Base-by-base conservation (phyloP, 2,888 invertebrate genomes). In the Aplocera efformata region DNA sequence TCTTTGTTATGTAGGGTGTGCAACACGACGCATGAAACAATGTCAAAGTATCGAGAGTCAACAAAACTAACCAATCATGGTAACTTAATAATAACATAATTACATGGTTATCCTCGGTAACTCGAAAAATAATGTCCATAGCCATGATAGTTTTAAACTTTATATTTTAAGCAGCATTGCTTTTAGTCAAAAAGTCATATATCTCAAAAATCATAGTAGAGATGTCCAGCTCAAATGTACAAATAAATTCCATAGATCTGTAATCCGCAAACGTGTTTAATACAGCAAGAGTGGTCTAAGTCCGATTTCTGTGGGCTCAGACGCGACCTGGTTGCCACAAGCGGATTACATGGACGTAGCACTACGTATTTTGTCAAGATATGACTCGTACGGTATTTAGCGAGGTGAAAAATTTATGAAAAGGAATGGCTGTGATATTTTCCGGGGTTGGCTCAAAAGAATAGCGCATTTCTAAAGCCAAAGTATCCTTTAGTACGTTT, bases 311-410 rank as follows among this genome's bases (percentile, higher is more conserved):
- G 54, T 40, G 51, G 48, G 43, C 38, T 45, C 49, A 39, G 39
- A 55, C 47, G 53, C 62, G 67, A 66, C 67, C 66, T 64, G 57
- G 32, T 10, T 43, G 50, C 67, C 69, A 56, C 71, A 71, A 72
- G 67, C 71, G 66, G 75, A 73, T 76, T 76, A 50, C 50, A 47
- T 50, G 51, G 55, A 53, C 53, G 46, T 42, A 48, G 55, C 54
- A 46, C 50, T 53, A 41, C 30, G 64, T 58, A 57, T 65, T 67
- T 63, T 70, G 67, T 69, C 65, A 66, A 60, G 60, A 67, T 47
- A 52, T 47, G 56, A 47, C 33, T 40, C 40, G 42, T 50, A 48
- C 55, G 54, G 50, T 52, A 37, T 39, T 45, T 36, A 39, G 33
- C 36, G 43, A 43, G 28, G 38, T 34, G 51, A 46, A 46, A 48